These are phyloP conservation scores for Bujurquina vittata DNA, from an alignment of 2,113 vertebrate species.

Conservation along the genomic window DNA sequence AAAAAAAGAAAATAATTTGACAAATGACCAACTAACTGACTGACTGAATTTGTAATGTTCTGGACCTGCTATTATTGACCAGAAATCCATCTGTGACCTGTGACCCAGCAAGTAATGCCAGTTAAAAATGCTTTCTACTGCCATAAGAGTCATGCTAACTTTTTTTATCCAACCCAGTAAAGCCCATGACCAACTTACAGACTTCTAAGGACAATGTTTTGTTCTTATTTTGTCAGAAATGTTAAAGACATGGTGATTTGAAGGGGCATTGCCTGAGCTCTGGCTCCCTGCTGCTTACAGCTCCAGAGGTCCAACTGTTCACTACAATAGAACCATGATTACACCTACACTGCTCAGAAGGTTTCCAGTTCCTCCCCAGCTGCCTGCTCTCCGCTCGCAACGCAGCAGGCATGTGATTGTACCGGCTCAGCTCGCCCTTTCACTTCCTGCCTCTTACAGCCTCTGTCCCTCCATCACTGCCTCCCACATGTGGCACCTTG, in stretches of 20 bases:
- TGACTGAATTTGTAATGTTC: not conserved
- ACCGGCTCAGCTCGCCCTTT: slow-evolving; percentile 47
- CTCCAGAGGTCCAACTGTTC: slow-evolving; percentile 67
- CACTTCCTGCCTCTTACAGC: slow-evolving; percentile 51
- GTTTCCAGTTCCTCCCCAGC: slow-evolving; percentile 54
- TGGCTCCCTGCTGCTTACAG: slow-evolving; percentile 43
- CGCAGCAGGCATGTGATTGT: slow-evolving; percentile 75
- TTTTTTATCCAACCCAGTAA: slow-evolving; percentile 35
- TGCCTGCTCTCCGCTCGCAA: slow-evolving; percentile 65
- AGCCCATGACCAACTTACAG: slow-evolving; percentile 8
- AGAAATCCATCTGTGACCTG: not conserved
- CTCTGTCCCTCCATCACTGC: slow-evolving; percentile 44
- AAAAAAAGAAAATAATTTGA: not conserved
- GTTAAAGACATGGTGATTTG: slow-evolving; percentile 73
- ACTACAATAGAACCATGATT: slow-evolving; percentile 78
- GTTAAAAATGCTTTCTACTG: slow-evolving; percentile 3
- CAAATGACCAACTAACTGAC: not conserved
- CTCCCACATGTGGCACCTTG: slow-evolving; percentile 48
- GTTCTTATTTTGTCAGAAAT: slow-evolving; percentile 64
- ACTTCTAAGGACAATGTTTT: slow-evolving; percentile 39
- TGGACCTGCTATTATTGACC: not conserved
- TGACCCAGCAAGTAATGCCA: not conserved
- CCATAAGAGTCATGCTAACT: slow-evolving; percentile 4
- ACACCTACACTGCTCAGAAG: slow-evolving; percentile 60
- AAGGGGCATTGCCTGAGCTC: slow-evolving; percentile 32